A percentile compares a stretch with the other conserved stretches of the same genome.
phyloP scores from a whole-genome alignment of 2,888 invertebrate genomes.

The Enchytraeus crypticus region DNA sequence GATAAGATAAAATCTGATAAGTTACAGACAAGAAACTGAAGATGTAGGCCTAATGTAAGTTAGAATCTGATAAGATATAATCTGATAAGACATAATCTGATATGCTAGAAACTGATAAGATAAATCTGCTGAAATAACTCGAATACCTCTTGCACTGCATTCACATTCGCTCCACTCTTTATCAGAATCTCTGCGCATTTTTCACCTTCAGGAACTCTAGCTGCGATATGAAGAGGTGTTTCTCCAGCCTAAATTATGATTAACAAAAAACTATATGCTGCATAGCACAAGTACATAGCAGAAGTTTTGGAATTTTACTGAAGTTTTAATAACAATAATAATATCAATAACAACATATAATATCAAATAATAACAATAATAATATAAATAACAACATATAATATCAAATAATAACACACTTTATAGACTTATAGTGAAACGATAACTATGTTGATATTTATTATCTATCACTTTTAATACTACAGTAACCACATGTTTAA shows the following conservation, averaged over 20 bases:
- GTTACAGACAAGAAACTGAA: not conserved
- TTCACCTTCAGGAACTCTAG: conserved; percentile 79
- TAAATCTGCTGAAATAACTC: no score
- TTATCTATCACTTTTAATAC: no score
- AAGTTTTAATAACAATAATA: not conserved
- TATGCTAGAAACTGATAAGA: no score
- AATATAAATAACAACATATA: not conserved
- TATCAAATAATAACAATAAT: not conserved
- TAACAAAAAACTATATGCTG: not conserved
- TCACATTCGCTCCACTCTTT: conserved; percentile 94
- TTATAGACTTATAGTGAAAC: no score
- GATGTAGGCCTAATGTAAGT: not conserved
- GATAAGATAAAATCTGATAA: not conserved
- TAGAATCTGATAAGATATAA: not conserved
- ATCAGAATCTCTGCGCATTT: conserved; percentile 91
- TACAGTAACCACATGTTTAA: no score
- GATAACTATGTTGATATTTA: no score
- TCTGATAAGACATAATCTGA: no score
- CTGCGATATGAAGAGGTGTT: conserved; percentile 94
- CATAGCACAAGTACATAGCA: not conserved
- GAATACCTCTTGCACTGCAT: conserved; percentile 80
- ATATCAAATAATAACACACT: no score
- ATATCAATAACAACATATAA: no score
- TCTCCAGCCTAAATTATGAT: conserved; percentile 59
- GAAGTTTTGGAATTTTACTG: not conserved